Base-by-base conservation (phyloP, 2,797 vertebrate species). In the Lepidocolaptes lacrymiger region DNA sequence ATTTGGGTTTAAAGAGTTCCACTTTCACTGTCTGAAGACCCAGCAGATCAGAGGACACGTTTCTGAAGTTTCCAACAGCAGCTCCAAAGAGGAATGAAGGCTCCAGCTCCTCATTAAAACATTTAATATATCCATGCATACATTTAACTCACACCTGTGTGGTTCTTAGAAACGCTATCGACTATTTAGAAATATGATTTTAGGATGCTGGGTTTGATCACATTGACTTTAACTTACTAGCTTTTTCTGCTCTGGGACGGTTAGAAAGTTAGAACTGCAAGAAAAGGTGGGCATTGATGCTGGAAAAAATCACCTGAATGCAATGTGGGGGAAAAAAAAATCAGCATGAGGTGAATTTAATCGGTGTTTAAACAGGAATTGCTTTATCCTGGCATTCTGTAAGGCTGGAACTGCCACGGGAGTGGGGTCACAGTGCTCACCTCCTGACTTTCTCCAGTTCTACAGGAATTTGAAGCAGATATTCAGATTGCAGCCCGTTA, bases 21-120 rank as follows among this genome's bases (percentile, higher is more conserved):
- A 93, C 91, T 93, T 94, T 88, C 86, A n/a, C 91, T 83, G 93
- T 55, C 80, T 79, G 69, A 77, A 96, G 91, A 66, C 62, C 91
- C 89, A 94, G 73, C 54, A 81, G 64, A 91, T 64, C 39, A 92
- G 92, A 95, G 79, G 75, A 89, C 19, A 22, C 0, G 1, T 28
- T 91, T 55, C 15, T 86, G 14, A 88, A 92, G 90, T 88, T 14
- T 66, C 66, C 23, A 91, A 28, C 6, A 67, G 56, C 2, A 49
- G n/a, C 51, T 93, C 68, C 20, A 13, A 89, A 82, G 34, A 61
- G 37, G 26, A 92, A 69, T 1, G 23, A 80, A 81, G 37, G 49
- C 52, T 55, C 39, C 79, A 20, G 56, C 34, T 64, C 75, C 78
- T 73, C 68, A 82, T 84, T 83, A 63, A 88, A 93, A 94, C 66